Evolutionary conservation across 1,140 invertebrate species (phyloP).

Genomic region (Tyrophagus putrescentiae): DNA sequence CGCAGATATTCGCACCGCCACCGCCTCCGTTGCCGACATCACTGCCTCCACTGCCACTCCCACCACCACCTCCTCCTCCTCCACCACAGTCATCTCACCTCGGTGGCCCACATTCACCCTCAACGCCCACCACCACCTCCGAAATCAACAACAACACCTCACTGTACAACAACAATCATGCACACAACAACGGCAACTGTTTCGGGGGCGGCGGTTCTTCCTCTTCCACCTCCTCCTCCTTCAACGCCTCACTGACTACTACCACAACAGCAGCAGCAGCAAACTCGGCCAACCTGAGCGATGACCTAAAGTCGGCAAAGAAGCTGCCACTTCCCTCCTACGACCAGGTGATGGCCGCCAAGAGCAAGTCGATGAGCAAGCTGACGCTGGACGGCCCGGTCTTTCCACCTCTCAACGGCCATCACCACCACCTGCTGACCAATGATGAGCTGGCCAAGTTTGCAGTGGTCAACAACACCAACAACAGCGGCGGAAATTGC

Average conservation of each 20-base stretch:
- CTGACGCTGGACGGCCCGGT: no score
- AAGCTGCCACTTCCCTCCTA: conserved; percentile 9
- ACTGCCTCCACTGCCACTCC: not conserved
- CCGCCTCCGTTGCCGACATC: not conserved
- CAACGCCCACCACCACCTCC: not conserved
- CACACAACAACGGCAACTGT: not conserved
- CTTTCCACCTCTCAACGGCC: no score
- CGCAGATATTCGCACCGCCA: conserved; percentile 1
- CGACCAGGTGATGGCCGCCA: conserved; percentile 15
- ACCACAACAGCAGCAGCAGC: not conserved
- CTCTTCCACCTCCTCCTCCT: not conserved
- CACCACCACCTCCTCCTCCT: not conserved
- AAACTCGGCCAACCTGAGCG: conserved; percentile 19
- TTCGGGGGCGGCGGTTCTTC: conserved; percentile 20
- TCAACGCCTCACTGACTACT: not conserved
- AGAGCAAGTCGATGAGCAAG: conserved; percentile 6
- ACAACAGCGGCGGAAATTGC: not conserved
- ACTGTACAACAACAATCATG: not conserved
- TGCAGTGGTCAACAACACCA: not conserved
- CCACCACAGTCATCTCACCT: not conserved
- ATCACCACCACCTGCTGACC: not conserved
- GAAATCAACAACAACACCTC: conserved; percentile 2
- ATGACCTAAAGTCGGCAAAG: not conserved
- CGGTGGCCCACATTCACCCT: not conserved
- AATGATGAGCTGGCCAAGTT: not conserved